Percentiles rank a stretch among this genome's conserved stretches.
Evolutionary conservation across 2,888 invertebrate species (phyloP).

Genomic region (Leptinotarsa haldemani): DNA sequence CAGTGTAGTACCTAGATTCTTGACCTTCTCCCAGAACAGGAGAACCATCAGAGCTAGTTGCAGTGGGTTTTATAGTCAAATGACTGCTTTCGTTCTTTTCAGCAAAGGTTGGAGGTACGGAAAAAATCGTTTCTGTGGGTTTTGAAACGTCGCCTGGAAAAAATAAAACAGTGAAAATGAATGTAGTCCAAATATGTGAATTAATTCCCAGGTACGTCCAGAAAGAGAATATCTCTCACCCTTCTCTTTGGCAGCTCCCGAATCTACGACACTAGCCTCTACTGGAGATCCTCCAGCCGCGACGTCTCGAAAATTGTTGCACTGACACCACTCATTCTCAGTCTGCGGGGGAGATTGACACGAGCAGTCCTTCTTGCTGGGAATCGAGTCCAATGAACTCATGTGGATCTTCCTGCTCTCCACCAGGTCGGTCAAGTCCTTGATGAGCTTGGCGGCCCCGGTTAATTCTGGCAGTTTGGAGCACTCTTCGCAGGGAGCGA

Average conservation of each 20-base stretch:
- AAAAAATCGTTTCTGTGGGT: conserved; percentile 38
- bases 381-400: neutral
- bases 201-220: too few species aligned
- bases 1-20: conserved; percentile 15
- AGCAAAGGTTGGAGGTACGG: conserved; percentile 37
- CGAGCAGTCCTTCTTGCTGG: conserved; percentile 34
- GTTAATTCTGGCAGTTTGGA: conserved; percentile 55
- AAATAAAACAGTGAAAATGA: neutral
- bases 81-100: conserved; percentile 42
- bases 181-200: neutral
- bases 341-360: conserved; percentile 41
- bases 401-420: conserved; percentile 45
- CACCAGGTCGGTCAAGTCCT: conserved; percentile 59
- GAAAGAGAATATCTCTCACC: too few species aligned
- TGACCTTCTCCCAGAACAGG: neutral
- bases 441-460: conserved; percentile 58
- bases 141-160: conserved; percentile 12
- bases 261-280: neutral
- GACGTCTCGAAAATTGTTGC: conserved; percentile 31
- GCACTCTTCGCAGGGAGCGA: conserved; percentile 54
- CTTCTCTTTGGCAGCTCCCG: neutral
- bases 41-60: neutral
- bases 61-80: conserved; percentile 27
- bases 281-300: conserved; percentile 28
- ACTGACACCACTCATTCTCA: conserved; percentile 37